phyloP scores from a whole-genome alignment of 2,797 vertebrate genomes.

The Lacerta agilis region DNA sequence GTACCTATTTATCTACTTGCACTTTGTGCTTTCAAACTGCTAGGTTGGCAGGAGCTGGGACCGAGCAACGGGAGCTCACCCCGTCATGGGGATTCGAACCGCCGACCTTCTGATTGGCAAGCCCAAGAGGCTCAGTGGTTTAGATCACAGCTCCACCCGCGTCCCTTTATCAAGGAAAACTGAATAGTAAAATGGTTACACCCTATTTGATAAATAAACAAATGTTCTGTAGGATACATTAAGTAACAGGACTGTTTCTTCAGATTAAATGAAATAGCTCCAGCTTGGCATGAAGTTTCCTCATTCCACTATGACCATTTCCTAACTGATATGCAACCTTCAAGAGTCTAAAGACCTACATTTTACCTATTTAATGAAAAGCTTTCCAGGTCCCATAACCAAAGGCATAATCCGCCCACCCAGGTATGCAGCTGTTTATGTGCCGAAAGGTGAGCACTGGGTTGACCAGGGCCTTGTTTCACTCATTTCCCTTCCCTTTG shows the following conservation, averaged over 20 bases:
- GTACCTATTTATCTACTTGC: no score
- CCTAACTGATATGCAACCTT: slow-evolving; percentile 15
- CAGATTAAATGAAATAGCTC: slow-evolving; percentile 14
- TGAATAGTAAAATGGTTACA: neutral
- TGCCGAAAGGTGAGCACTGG: neutral
- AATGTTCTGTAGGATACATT: neutral
- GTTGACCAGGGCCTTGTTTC: neutral
- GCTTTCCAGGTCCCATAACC: neutral
- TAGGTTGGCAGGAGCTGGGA: no score
- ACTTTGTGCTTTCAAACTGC: no score
- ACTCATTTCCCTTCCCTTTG: neutral
- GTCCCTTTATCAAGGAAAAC: neutral
- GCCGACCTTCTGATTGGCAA: no score
- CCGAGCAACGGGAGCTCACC: no score
- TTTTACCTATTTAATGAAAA: neutral
- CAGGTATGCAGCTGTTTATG: neutral
- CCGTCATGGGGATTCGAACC: fast-evolving
- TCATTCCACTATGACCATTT: neutral
- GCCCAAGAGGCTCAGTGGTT: no score
- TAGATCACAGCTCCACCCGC: no score
- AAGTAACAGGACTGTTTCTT: slow-evolving; percentile 5
- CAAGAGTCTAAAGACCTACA: neutral
- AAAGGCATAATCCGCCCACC: neutral
- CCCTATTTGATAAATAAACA: neutral
- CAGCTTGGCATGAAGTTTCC: slow-evolving; percentile 29